These are phyloP conservation scores for Hiodon alosoides DNA, from an alignment of 2,113 vertebrate genomes.

Conservation along the genomic window DNA sequence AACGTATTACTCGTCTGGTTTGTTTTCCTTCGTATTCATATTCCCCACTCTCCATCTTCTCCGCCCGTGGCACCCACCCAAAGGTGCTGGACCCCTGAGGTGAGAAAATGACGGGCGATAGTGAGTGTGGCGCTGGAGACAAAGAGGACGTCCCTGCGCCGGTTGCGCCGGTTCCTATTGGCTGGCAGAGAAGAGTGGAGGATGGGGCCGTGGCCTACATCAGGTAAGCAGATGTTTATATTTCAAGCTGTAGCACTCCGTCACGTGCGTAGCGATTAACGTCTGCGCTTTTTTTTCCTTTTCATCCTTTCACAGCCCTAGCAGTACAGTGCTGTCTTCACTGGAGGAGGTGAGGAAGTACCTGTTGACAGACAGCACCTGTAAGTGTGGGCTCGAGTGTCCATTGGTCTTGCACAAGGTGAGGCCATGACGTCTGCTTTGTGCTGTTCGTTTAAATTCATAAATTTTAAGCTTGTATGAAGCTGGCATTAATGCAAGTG, in stretches of 20 bases:
- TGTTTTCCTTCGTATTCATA: too few species aligned
- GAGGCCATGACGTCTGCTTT: constrained; percentile 4
- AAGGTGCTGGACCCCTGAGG: constrained; percentile 73
- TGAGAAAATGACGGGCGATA: constrained; percentile 87
- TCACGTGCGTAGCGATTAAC: not conserved
- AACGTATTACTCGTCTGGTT: not conserved
- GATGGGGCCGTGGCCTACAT: constrained; percentile 72
- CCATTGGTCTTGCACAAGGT: constrained; percentile 84
- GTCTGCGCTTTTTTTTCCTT: too few species aligned
- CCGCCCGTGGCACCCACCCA: not conserved
- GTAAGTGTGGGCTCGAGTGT: constrained; percentile 87
- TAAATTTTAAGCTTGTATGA: too few species aligned
- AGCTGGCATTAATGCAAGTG: too few species aligned
- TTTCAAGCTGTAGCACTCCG: not conserved
- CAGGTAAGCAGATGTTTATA: constrained; percentile 59
- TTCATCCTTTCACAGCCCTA: constrained; percentile 61
- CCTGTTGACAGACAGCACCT: constrained; percentile 83
- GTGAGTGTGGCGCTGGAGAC: constrained; percentile 78
- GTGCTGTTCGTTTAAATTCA: too few species aligned
- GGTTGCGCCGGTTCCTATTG: constrained; percentile 73
- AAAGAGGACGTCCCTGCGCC: constrained; percentile 67
- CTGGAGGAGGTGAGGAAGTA: constrained; percentile 80
- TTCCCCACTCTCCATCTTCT: constrained; percentile 13
- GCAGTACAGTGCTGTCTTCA: constrained; percentile 71
- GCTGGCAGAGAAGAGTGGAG: constrained; percentile 81